Percentiles rank a stretch among this genome's conserved stretches.
Evolutionary conservation across 1,140 invertebrate species (phyloP).

Genomic region (Arctopsyche grandis): DNA sequence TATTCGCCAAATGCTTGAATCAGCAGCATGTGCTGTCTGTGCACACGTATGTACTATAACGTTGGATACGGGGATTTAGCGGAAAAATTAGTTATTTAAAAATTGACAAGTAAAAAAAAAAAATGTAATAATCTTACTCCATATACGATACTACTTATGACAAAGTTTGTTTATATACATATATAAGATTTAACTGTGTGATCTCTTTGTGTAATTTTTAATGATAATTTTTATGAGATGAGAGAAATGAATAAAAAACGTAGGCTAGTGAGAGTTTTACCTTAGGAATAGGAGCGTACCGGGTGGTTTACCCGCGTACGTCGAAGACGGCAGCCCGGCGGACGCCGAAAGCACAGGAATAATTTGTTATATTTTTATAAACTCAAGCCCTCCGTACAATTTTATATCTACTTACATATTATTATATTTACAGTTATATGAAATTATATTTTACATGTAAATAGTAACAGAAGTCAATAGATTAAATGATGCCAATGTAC

Average conservation of each 20-base stretch:
- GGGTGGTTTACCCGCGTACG: background rate
- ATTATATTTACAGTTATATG: conserved; percentile 55
- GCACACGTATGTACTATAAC: no score
- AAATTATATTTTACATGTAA: conserved; percentile 55
- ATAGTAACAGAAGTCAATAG: conserved; percentile 49
- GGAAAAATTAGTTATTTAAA: conserved; percentile 44
- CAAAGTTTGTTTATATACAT: conserved; percentile 55
- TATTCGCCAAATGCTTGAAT: no score
- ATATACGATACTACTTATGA: conserved; percentile 55
- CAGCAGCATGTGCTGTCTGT: no score
- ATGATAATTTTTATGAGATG: conserved; percentile 50
- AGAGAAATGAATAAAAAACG: conserved; percentile 23
- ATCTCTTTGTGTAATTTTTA: conserved; percentile 56
- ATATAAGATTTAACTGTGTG: conserved; percentile 55
- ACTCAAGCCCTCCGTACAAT: conserved; percentile 55
- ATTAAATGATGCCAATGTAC: conserved; percentile 53
- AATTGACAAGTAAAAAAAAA: conserved; percentile 22
- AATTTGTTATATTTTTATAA: conserved; percentile 55
- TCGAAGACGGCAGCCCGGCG: conserved; percentile 37
- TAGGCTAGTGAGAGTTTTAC: conserved; percentile 53
- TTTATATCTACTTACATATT: conserved; percentile 55
- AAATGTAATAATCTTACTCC: conserved; percentile 52
- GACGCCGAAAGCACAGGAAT: conserved; percentile 48
- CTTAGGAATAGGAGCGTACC: conserved; percentile 51
- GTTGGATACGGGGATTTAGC: conserved; percentile 40